Percentiles rank a stretch among this genome's conserved stretches.
Evolutionary conservation across 1,140 invertebrate species (phyloP).

Genomic region (Battus philenor): DNA sequence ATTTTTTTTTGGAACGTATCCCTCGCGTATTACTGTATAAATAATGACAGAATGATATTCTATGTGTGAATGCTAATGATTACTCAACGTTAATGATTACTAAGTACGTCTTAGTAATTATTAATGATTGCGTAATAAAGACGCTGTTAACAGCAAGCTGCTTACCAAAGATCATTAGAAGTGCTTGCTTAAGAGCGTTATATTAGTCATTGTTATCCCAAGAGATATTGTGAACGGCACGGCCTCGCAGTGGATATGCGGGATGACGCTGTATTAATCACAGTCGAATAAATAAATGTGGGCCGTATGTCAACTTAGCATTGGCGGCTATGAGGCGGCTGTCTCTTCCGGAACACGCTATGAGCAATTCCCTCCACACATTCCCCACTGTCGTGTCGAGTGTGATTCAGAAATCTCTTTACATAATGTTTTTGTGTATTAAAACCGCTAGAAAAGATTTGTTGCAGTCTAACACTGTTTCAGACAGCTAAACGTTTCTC

Average conservation of each 20-base stretch:
- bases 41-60: too few relatives aligned
- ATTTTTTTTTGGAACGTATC: too few relatives aligned
- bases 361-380: not conserved
- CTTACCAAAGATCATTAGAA: conserved; percentile 14
- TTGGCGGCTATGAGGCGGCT: conserved; percentile 3
- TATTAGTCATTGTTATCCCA: conserved; percentile 13
- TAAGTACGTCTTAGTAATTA: too few relatives aligned
- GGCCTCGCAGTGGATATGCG: conserved; percentile 37
- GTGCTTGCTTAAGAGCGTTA: conserved; percentile 5
- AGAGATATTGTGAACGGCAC: conserved; percentile 36
- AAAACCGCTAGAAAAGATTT: too few relatives aligned
- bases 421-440: too few relatives aligned
- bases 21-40: too few relatives aligned
- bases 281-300: conserved; percentile 58
- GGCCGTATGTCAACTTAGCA: conserved; percentile 37
- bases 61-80: too few relatives aligned
- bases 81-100: too few relatives aligned
- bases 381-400: too few relatives aligned
- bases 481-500: too few relatives aligned
- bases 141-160: conserved; percentile 5
- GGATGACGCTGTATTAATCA: conserved; percentile 58
- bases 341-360: conserved; percentile 6
- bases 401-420: too few relatives aligned
- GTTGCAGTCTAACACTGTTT: too few relatives aligned
- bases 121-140: not conserved